Evolutionary conservation across 2,113 vertebrate genomes (phyloP).

Genomic region (Poecile atricapillus): DNA sequence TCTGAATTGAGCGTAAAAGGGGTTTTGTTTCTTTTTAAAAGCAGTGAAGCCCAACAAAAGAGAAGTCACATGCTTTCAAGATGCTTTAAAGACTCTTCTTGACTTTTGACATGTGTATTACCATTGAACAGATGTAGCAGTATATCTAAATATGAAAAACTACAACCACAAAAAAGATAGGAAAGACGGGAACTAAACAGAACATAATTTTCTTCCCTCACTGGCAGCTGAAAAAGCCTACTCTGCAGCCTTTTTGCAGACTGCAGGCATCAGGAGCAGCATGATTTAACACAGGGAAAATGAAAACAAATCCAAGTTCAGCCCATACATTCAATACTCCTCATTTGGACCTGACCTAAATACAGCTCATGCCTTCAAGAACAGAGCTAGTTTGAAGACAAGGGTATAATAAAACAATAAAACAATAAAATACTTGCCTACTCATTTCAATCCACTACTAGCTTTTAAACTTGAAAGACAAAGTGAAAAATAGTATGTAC

Average conservation of each 20-base stretch:
- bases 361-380: neutral
- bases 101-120: neutral
- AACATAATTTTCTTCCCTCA: neutral
- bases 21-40: neutral
- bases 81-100: neutral
- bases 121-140: neutral
- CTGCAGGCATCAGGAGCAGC: neutral
- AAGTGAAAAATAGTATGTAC: neutral
- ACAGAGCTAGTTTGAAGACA: neutral
- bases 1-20: neutral
- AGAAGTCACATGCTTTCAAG: neutral
- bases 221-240: neutral
- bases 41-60: neutral
- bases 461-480: neutral
- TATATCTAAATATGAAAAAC: neutral
- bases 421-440: neutral
- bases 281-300: neutral
- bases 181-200: neutral
- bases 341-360: neutral
- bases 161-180: neutral
- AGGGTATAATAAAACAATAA: neutral
- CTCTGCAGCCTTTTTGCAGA: neutral
- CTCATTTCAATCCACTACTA: neutral
- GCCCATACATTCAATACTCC: neutral
- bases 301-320: neutral